A percentile compares a stretch with the other conserved stretches of the same genome.
phyloP scores from a whole-genome alignment of 2,797 vertebrate species.

The Oreochromis mossambicus region DNA sequence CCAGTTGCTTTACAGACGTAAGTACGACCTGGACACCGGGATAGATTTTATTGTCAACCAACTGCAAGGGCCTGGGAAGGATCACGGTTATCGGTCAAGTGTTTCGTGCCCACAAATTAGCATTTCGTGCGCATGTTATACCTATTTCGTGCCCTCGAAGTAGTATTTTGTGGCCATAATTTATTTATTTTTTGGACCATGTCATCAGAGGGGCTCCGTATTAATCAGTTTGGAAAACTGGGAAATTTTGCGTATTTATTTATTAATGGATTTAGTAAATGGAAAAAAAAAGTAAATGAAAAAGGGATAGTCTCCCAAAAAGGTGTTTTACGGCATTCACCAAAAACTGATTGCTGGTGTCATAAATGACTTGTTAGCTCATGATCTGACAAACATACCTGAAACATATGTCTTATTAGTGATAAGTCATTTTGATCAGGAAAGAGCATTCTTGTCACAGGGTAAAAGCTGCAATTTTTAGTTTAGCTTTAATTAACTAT shows the following conservation, averaged over 20 bases:
- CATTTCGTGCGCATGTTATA: too few relatives aligned
- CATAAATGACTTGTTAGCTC: not conserved
- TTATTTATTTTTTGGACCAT: too few relatives aligned
- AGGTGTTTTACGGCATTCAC: not conserved
- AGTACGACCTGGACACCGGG: too few relatives aligned
- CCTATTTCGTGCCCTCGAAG: too few relatives aligned
- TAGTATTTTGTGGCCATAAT: too few relatives aligned
- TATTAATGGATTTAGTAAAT: not conserved
- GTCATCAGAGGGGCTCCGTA: too few relatives aligned
- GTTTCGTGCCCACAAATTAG: too few relatives aligned
- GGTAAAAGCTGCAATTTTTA: not conserved
- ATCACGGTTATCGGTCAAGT: too few relatives aligned
- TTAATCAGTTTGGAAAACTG: not conserved
- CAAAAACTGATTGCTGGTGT: not conserved
- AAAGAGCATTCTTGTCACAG: not conserved
- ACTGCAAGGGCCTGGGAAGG: too few relatives aligned
- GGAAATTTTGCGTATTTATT: not conserved
- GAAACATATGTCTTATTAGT: not conserved
- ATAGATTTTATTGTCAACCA: too few relatives aligned
- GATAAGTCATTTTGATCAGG: not conserved
- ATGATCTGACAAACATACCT: not conserved
- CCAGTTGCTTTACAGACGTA: too few relatives aligned
- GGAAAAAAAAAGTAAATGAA: not conserved
- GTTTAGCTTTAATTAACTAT: not conserved
- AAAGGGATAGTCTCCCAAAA: not conserved